Base-by-base conservation (phyloP, 2,797 vertebrate species). In the Dendrocincla tyrannina region DNA sequence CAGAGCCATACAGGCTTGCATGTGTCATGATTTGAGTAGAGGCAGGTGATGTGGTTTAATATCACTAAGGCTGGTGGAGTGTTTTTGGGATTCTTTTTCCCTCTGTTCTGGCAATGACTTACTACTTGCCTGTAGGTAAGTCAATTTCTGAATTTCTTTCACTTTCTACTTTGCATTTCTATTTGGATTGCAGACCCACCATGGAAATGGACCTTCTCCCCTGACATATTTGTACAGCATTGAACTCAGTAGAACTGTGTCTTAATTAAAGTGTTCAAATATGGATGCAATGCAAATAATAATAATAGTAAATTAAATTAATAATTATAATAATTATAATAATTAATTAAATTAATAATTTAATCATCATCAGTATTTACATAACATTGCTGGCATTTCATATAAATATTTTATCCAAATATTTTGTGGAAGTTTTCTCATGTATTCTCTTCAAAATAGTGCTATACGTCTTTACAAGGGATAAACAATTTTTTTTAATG, bases 371-470 rank as follows among this genome's bases (percentile, higher is more conserved):
- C 73, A 85, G 53, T 93, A 55, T 88, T 93, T 92, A 89, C 91
- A 91, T 76, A 97, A 97, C 95, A 97, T 95, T 97, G 95, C 77
- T 56, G 9, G 85, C 56, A 82, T 95, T 85, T 97, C 74, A 87
- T 91, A 32, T 13, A 49, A 92, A 91, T 96, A n/a, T 79, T 92
- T 97, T 96, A 93, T 79, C 95, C 83, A 94, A 97, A 95, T 97
- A 96, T 95, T 97, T 96, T 95, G 86, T 84, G 81, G 64, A 66
- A 95, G 87, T 95, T 97, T 97, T 91, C 83, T 75, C 42, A 46
- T 82, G 92, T 96, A 92, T 94, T 93, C 79, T 91, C 94, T 88
- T 91, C 92, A 91, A 68, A 85, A 62, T 70, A 95, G 55, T 88
- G 63, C 94, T 92, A 63, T 52, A 63, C 27, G 52, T 96, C 95